Base-by-base conservation (phyloP, 2,888 invertebrate genomes). In the Platynereis dumerilii region DNA sequence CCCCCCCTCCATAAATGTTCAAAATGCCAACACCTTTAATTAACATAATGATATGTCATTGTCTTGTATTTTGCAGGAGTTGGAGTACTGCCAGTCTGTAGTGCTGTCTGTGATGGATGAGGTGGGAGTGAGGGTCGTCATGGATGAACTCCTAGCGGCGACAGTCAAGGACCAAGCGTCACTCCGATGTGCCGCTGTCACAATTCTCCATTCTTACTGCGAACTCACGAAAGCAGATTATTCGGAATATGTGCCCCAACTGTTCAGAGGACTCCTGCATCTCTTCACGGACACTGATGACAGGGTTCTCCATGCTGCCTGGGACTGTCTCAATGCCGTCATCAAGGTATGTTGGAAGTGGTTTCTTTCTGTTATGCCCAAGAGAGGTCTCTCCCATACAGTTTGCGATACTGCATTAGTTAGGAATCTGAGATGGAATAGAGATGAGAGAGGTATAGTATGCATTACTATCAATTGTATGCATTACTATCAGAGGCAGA, bases 21-120 rank as follows among this genome's bases (percentile, higher is more conserved):
- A n/a, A n/a, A n/a, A n/a, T n/a, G n/a, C n/a, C n/a, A n/a, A n/a
- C n/a, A n/a, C n/a, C n/a, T n/a, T n/a, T n/a, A n/a, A n/a, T n/a
- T n/a, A n/a, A n/a, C n/a, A n/a, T n/a, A n/a, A n/a, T n/a, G n/a
- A n/a, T n/a, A n/a, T n/a, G n/a, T n/a, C n/a, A n/a, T 34, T 34
- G 34, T 34, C 34, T 34, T n/a, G n/a, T 10, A 42, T 42, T 12
- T 64, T 69, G 2, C 75, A 84, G 85, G 94, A 96, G 86, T 86
- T 94, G 62, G 93, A 93, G 77, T 94, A 96, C 83, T 96, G 96
- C 81, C 91, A 95, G 81, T 90, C 92, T 58, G 97, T 98, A 44
- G 91, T 98, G 69, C 86, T 97, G 74, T 94, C 97, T 0, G 93
- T 97, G 1, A 88, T 88, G 0, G 92, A 96, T 80, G 86, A 86